Evolutionary conservation across 1,140 invertebrate genomes (phyloP), one percentile per base, ranked within the genome.

Genomic region (Danaus melanippus): DNA sequence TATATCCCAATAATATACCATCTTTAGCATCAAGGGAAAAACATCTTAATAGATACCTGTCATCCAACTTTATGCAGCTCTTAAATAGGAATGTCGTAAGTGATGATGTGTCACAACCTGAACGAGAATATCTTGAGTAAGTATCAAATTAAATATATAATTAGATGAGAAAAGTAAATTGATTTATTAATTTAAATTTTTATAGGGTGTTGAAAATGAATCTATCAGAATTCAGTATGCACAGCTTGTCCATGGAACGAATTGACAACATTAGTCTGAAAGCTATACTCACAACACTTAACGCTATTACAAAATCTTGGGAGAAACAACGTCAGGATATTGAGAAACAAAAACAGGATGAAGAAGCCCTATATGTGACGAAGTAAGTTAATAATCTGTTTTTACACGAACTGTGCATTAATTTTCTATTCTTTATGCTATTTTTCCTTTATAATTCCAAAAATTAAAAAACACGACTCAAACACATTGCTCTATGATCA

Each of bases 341-440:
- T 15, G 89, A 92, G 61, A 87, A 88, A 61, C 90, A 91, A 61
- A 90, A 93, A 60, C 88, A 89, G 41, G 93, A 95, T 66, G 91
- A 95, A 53, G 92, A 95, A 48, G 93, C 91, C 66, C 76, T 98
- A 9, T 98, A 96, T 83, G 91, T 92, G 55, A 94, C 92, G 39
- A 96, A 93, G 88, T 91, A 76, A 87, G 80, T n/a, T 12, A 10
- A 15, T 39, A 46, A 47, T 41, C 12, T 32, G 21, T 32, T 32
- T 32, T 5, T 32, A 32, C 5, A 32, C 21, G 2, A 32, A 32
- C 21, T 32, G 2, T 32, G 2, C 2, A 5, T 32, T 32, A 32
- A 32, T 32, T 32, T 32, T 32, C 21, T 32, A 32, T 32, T n/a
- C 7, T 3, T 32, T 32, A 32, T 3, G 4, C 7, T 5, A 5